Percentiles rank a stretch among this genome's conserved stretches.
Conservation (phyloP, 2,888 invertebrate genomes). For the Lymantria monacha region DNA sequence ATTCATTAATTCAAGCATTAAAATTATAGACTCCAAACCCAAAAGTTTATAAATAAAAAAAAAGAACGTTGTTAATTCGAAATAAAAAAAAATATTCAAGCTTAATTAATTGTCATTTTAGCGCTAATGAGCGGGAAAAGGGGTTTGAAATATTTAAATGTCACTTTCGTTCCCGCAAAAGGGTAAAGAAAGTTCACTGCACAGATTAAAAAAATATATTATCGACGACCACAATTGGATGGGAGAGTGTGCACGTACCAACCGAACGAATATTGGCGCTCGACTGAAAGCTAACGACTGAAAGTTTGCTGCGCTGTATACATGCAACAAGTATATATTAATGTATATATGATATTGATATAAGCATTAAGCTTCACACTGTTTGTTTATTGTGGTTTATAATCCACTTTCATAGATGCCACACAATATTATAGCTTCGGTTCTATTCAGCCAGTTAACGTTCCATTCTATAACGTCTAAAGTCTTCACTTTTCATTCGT, state of each 20-base stretch:
- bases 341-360: slow-evolving; percentile 10
- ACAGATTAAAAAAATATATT: slow-evolving; percentile 7
- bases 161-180: slow-evolving; percentile 2
- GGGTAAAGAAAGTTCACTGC: slow-evolving; percentile 7
- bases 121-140: not conserved
- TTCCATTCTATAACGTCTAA: too few species aligned
- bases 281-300: slow-evolving; percentile 40
- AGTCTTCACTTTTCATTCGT: too few species aligned
- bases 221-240: slow-evolving; percentile 5
- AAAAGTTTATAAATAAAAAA: not conserved
- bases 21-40: too few species aligned
- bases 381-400: slow-evolving; percentile 12
- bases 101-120: not conserved
- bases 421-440: not conserved
- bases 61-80: not conserved
- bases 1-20: too few species aligned
- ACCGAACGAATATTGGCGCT: slow-evolving; percentile 30
- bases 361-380: slow-evolving; percentile 9
- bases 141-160: not conserved
- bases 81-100: not conserved
- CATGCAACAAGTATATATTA: slow-evolving; percentile 57
- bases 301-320: slow-evolving; percentile 32
- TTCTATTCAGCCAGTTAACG: too few species aligned
- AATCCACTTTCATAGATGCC: slow-evolving; percentile 8
- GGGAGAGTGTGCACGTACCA: slow-evolving; percentile 29